Base-by-base conservation (phyloP, 2,888 invertebrate species). In the Cephus runcator region DNA sequence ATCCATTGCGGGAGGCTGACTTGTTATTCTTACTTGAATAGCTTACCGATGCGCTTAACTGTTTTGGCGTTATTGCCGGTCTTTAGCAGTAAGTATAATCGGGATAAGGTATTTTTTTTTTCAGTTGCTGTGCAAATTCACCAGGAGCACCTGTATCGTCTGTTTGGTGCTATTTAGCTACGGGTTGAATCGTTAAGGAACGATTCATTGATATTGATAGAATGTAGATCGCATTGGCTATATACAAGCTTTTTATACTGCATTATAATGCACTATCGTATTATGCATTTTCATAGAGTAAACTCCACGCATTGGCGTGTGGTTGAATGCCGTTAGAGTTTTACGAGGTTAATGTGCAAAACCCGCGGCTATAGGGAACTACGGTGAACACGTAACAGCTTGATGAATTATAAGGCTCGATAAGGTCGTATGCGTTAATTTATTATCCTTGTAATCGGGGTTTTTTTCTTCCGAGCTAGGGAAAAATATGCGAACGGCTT, bases 391-490 rank as follows among this genome's bases (percentile, higher is more conserved):
- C 86, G 88, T 89, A 88, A 85, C 83, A 81, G 81, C 84, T 85
- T 90, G 90, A 90, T 90, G 90, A 90, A 90, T 90, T 90, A 90
- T 90, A 88, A 86, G 86, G 84, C 86, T 87, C 89, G 90, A 90
- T 90, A 90, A 90, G 90, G 87, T 90, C 89, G 88, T 88, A 86
- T 81, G 86, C 87, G 88, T 87, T 89, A 88, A 90, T 90, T 90
- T 89, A 90, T 90, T 89, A 90, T 88, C 86, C 88, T 81, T 84
- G 88, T 90, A 88, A 89, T 88, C 86, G 84, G 80, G 79, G 75
- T 82, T 83, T 82, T 56, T 56, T 56, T 56, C 56, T 56, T 15
- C 6, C 56, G 56, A 56, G 56, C 23, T 23, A 56, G 23, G 9
- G 23, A 56, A 56, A 56, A 56, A 23, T 56, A 56, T 56, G 56